Evolutionary conservation across 1,140 invertebrate species (phyloP).

Genomic region (Philopotamus ludificatus): DNA sequence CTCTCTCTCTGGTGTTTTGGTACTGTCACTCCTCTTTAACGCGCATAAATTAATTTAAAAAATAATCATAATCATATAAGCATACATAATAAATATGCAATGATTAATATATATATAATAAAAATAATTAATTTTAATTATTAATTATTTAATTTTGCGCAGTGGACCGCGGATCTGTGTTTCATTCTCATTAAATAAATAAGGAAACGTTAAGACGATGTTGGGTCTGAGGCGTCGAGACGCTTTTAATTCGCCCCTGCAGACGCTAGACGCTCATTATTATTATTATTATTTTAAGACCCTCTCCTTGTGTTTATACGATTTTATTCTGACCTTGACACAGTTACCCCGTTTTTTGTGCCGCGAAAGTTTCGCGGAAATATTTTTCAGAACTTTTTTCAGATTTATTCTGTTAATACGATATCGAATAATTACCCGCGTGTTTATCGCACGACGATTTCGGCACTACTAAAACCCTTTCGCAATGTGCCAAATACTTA

Average conservation of each 20-base stretch:
- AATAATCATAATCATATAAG: neutral
- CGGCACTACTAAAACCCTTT: slow-evolving; percentile 30
- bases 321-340: slow-evolving; percentile 30
- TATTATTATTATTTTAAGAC: slow-evolving; percentile 26
- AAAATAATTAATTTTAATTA: slow-evolving; percentile 1
- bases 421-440: neutral
- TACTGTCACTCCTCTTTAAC: neutral
- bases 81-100: neutral
- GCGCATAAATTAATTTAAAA: neutral
- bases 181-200: slow-evolving; percentile 29
- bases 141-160: neutral
- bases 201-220: slow-evolving; percentile 13
- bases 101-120: neutral
- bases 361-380: neutral
- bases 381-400: slow-evolving; percentile 10
- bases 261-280: slow-evolving; percentile 25
- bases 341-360: slow-evolving; percentile 19
- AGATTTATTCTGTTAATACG: neutral
- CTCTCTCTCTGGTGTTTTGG: neutral
- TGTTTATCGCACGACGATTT: slow-evolving; percentile 6
- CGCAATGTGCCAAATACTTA: neutral
- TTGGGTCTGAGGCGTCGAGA: slow-evolving; percentile 10
- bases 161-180: neutral
- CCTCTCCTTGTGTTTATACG: slow-evolving; percentile 25
- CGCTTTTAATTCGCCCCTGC: slow-evolving; percentile 28